Evolutionary conservation across 2,113 vertebrate species (phyloP), one percentile per base, ranked within the genome.

Genomic region (Pituophis catenifer): DNA sequence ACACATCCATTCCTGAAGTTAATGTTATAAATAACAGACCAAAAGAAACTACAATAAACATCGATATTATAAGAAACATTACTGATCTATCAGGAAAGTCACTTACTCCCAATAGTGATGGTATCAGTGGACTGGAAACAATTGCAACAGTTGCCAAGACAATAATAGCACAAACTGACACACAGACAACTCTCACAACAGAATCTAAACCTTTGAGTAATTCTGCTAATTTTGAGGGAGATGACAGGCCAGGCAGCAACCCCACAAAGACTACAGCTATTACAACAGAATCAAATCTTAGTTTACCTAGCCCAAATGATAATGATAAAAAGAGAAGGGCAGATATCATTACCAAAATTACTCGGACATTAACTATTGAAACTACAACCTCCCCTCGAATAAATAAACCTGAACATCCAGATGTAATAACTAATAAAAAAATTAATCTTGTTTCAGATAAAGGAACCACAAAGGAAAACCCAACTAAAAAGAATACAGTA

Each of bases 381-480:
- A 57, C 90, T 59, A 81, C 91, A 29, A 53, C 65, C 81, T 86
- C 75, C 50, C 17, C 89, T 57, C 92, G 75, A 58, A 44, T 55
- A 13, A 90, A 91, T 94, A 91, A 38, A 57, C 24, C 94, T 62
- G 54, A 90, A 85, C 54, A 89, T 50, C 90, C 86, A 90, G 91
- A 87, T 19, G 38, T 88, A 86, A 93, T 90, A 88, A 92, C 89
- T 90, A 92, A 89, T 89, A 62, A 53, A 57, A 58, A 89, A 62
- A 94, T 53, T 89, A 85, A 91, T 92, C 86, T 92, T 90, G 87
- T 91, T 89, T 89, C 93, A 94, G 92, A 95, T 89, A 92, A 53
- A 86, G 92, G 89, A 89, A 55, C 38, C 50, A 94, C 75, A 65
- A 91, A 90, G 58, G 10, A 89, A 94, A 91, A 23, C 48, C 88